These are phyloP conservation scores for Heteropelma amictum DNA, from an alignment of 2,888 invertebrate species.

Conservation along the genomic window DNA sequence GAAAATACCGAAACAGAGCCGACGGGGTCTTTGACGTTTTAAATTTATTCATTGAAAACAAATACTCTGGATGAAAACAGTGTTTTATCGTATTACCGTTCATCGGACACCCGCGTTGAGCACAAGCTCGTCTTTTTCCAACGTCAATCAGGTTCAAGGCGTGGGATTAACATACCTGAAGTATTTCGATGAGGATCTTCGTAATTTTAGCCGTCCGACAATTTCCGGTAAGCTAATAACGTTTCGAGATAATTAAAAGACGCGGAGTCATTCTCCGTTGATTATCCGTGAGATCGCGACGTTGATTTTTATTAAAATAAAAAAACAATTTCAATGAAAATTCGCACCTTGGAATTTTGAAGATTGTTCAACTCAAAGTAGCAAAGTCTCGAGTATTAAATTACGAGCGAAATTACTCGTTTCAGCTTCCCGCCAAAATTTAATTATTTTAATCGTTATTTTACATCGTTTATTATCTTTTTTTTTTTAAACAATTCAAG, in stretches of 20 bases:
- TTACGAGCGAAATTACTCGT: not conserved
- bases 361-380: not conserved
- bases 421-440: no score
- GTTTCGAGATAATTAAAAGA: not conserved
- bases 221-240: not conserved
- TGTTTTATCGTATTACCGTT: slow-evolving; percentile 8
- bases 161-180: no score
- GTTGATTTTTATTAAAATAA: not conserved
- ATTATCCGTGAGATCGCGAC: no score
- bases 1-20: no score
- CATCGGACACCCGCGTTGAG: not conserved
- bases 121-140: not conserved
- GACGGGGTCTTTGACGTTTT: no score
- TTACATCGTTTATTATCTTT: no score
- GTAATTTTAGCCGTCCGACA: not conserved
- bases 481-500: no score
- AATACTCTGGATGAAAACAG: no score
- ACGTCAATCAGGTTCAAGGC: not conserved
- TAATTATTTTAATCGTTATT: no score
- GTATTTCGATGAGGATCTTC: no score
- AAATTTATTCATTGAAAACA: no score
- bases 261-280: no score
- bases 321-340: not conserved
- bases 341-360: not conserved
- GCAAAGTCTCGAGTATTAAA: not conserved